Base-by-base conservation (phyloP, 2,797 vertebrate species). In the Hemitrygon akajei region DNA sequence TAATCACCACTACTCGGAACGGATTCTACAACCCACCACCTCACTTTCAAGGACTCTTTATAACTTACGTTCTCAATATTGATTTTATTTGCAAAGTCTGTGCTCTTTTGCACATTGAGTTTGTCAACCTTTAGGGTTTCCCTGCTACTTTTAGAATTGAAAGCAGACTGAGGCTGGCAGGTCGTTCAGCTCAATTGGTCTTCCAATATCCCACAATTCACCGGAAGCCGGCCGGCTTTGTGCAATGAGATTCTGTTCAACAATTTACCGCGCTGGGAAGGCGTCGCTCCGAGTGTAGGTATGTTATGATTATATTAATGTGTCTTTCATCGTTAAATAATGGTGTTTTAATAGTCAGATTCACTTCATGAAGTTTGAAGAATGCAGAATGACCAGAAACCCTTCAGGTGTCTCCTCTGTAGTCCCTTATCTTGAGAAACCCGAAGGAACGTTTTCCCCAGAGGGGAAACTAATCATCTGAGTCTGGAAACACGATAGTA, bases 151-250 rank as follows among this genome's bases (percentile, higher is more conserved):
- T 40, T 16, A 5, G 34, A 81, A 63, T 9, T 0, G 14, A 86
- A 58, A 58, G 5, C 10, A 82, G 18, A 20, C 0, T 84, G 82
- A 60, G 56, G 6, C 30, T 86, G 56, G 12, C 25, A 60, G 56
- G 25, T 66, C 60, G 0, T 7, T 66, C 34, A 22, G 16, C 30
- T 9, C 34, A 22, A 18, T 7, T 37, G 69, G 91, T 92, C 86
- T 20, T 89, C 86, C 86, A 10, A n/a, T 37, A 89, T 89, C 86
- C 86, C 86, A 89, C n/a, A 89, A 69, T 89, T 66, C 86, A n/a
- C 14, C 4, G 91, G 37, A 47, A 40, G 69, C 34, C 22, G 91
- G 69, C 37, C 11, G 66, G 3, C 18, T 60, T 5, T 40, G 14
- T 34, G 30, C 11, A 9, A 47, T 56, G 66, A 9, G 37, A 22